Conservation (phyloP, 2,888 invertebrate genomes). For the Standfussiana lucernea region DNA sequence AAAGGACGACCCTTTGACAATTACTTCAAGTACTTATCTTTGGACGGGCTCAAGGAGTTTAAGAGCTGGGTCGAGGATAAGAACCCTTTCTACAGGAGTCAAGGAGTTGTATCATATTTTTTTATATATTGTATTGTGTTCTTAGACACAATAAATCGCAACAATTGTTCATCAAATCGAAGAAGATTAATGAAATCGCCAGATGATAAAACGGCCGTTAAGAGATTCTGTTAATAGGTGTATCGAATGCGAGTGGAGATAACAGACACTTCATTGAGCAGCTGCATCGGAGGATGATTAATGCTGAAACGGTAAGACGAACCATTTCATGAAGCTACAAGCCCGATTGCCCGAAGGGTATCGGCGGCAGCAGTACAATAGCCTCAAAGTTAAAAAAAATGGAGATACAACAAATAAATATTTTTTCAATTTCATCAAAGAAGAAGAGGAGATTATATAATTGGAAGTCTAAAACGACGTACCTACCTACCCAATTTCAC, state of each 20-base stretch:
- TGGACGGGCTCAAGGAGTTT: neutral
- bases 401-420: no score
- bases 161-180: neutral
- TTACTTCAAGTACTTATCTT: neutral
- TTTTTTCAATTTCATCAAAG: neutral
- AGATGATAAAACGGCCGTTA: neutral
- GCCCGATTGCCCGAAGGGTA: neutral
- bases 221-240: neutral
- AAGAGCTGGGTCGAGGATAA: neutral
- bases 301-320: neutral
- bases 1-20: neutral
- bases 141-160: neutral
- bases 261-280: constrained; percentile 2
- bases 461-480: no score
- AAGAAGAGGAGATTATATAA: neutral
- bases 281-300: constrained; percentile 13
- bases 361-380: no score
- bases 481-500: neutral
- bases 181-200: neutral
- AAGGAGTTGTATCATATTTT: neutral
- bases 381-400: neutral
- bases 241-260: constrained; percentile 3
- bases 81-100: neutral
- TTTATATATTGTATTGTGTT: neutral
- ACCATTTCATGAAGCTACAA: neutral